phyloP scores from a whole-genome alignment of 1,140 invertebrate genomes.

The Drosophila lacertosa region DNA sequence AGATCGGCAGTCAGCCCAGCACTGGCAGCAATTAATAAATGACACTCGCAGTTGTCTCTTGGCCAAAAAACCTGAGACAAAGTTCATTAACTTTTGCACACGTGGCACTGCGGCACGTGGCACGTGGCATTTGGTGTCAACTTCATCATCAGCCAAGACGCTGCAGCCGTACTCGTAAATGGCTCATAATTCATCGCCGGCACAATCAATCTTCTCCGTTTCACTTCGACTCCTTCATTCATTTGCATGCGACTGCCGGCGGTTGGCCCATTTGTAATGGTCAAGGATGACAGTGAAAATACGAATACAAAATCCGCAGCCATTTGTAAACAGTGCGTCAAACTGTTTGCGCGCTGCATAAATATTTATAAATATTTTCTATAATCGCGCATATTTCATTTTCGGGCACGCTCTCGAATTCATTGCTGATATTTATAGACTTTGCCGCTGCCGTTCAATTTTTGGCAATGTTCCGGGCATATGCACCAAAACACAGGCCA shows the following conservation, averaged over 20 bases:
- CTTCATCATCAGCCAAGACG: conserved; percentile 9
- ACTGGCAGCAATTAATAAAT: conserved; percentile 32
- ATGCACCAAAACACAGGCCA: too few relatives aligned
- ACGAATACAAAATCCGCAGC: conserved; percentile 11
- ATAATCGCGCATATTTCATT: conserved; percentile 23
- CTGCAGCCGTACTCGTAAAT: conserved; percentile 8
- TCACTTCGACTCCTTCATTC: conserved; percentile 28
- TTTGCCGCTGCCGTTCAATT: neutral
- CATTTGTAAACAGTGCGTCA: conserved; percentile 43
- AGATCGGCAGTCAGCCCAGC: conserved; percentile 6
- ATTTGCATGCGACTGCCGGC: conserved; percentile 36
- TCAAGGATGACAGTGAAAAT: conserved; percentile 35
- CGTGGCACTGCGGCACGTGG: conserved; percentile 20
- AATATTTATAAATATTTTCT: conserved; percentile 40
- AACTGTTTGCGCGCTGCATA: conserved; percentile 32
- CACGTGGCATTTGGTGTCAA: conserved; percentile 10
- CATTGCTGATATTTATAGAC: conserved; percentile 13
- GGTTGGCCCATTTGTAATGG: conserved; percentile 39
- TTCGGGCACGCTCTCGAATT: conserved; percentile 5
- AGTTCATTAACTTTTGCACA: conserved; percentile 36
- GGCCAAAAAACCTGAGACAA: neutral
- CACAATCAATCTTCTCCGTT: conserved; percentile 37
- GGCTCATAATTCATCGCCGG: conserved; percentile 36
- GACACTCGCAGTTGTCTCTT: conserved; percentile 17
- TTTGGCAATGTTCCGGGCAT: neutral